Percentiles rank a stretch among this genome's conserved stretches.
Conservation (phyloP, 92 coral and sea anemone genomes). For the Umimayanthus chanpuru region DNA sequence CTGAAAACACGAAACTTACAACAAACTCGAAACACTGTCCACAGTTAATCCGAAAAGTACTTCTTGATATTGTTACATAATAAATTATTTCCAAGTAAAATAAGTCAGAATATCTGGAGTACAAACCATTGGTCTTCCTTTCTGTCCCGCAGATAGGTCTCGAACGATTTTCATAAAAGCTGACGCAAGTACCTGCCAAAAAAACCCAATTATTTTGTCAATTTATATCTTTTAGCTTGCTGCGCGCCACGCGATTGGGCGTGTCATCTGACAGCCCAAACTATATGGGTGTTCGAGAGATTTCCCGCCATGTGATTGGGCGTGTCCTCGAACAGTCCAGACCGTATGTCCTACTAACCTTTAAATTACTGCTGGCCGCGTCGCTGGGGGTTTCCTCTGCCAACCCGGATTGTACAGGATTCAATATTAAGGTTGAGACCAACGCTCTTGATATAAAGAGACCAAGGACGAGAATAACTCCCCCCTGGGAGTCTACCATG, state of each 20-base stretch:
- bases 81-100: neutral
- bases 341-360: conserved; percentile 48
- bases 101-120: neutral
- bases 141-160: conserved; percentile 58
- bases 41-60: too few species aligned
- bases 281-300: conserved; percentile 53
- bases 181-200: conserved; percentile 69
- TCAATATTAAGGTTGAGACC: conserved; percentile 65
- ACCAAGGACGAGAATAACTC: conserved; percentile 64
- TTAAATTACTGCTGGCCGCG: conserved; percentile 65
- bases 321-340: conserved; percentile 19
- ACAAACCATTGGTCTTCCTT: conserved; percentile 70
- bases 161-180: conserved; percentile 80
- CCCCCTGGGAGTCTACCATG: conserved; percentile 50
- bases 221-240: neutral
- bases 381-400: conserved; percentile 59
- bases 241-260: conserved; percentile 53
- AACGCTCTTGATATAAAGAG: conserved; percentile 80
- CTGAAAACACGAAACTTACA: too few species aligned
- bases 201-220: neutral
- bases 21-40: too few species aligned
- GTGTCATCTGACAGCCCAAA: conserved; percentile 58
- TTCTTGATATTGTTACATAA: too few species aligned
- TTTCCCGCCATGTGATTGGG: conserved; percentile 60
- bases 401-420: conserved; percentile 71